phyloP scores from a whole-genome alignment of 2,888 invertebrate species.

The Adela reaumurella region DNA sequence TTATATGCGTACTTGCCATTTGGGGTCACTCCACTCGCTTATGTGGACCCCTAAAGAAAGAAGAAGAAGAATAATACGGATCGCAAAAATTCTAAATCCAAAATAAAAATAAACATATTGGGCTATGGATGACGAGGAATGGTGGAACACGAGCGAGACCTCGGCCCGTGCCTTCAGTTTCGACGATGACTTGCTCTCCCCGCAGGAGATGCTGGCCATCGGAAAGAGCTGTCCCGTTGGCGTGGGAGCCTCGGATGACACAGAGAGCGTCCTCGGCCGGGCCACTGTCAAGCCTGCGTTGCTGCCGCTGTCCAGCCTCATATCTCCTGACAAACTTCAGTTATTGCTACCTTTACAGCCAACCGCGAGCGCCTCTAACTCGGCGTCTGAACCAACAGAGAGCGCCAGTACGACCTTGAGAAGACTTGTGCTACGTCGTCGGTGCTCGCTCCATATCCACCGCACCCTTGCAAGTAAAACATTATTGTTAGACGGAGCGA shows the following conservation, averaged over 20 bases:
- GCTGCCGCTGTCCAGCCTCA: slow-evolving; percentile 34
- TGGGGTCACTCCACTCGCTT: too few relatives aligned
- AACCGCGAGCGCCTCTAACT: too few relatives aligned
- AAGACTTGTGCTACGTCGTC: slow-evolving; percentile 46
- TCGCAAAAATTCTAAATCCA: too few relatives aligned
- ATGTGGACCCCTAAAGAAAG: too few relatives aligned
- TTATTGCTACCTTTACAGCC: too few relatives aligned
- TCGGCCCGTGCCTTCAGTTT: slow-evolving; percentile 72
- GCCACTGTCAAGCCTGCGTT: slow-evolving; percentile 27
- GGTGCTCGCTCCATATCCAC: slow-evolving; percentile 45
- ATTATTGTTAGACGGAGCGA: slow-evolving; percentile 65
- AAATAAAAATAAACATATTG: neutral
- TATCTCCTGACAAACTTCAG: slow-evolving; percentile 31
- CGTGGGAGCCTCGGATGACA: slow-evolving; percentile 21
- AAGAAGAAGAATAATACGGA: too few relatives aligned
- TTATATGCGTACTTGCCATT: too few relatives aligned
- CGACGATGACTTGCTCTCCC: slow-evolving; percentile 66
- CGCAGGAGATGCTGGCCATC: slow-evolving; percentile 49
- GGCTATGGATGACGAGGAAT: slow-evolving; percentile 62
- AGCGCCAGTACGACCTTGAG: slow-evolving; percentile 37
- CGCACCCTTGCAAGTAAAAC: slow-evolving; percentile 66
- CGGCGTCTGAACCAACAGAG: too few relatives aligned
- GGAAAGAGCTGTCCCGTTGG: slow-evolving; percentile 28
- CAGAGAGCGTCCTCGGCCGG: slow-evolving; percentile 27
- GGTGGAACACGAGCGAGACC: slow-evolving; percentile 74